These are phyloP conservation scores for Montipora efflorescens DNA, from an alignment of 64 coral and sea anemone species.

Conservation along the genomic window DNA sequence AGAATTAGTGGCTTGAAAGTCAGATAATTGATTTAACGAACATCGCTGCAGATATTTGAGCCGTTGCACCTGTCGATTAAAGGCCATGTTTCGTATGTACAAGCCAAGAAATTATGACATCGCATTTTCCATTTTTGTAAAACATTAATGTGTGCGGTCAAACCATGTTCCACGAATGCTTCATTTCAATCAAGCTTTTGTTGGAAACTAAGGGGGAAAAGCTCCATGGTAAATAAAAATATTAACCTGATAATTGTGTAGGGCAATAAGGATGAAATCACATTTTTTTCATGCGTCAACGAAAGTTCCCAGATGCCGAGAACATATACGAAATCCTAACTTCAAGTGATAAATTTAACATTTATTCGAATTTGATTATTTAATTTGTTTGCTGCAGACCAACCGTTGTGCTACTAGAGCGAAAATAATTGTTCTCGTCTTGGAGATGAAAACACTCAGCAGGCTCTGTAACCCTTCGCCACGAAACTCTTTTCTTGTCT, in stretches of 20 bases:
- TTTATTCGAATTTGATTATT: constrained; percentile 53
- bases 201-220: not conserved
- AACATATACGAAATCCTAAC: not conserved
- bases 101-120: constrained; percentile 7
- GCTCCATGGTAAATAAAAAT: not conserved
- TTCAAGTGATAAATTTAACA: constrained; percentile 26
- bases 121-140: not conserved
- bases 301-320: not conserved
- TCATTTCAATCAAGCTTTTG: not conserved
- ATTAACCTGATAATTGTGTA: not conserved
- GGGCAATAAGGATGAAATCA: not conserved
- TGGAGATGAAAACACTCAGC: constrained; percentile 33
- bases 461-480: not conserved
- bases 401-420: not conserved
- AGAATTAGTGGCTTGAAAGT: not conserved
- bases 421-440: constrained; percentile 40
- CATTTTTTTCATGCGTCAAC: not conserved
- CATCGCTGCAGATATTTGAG: too few relatives aligned
- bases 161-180: not conserved
- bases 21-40: too few relatives aligned
- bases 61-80: not conserved
- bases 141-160: constrained; percentile 36
- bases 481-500: not conserved
- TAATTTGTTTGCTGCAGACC: constrained; percentile 49
- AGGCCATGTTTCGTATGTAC: not conserved